A percentile compares a stretch with the other conserved stretches of the same genome.
Conservation (phyloP, 2,888 invertebrate genomes). For the Sipha maydis region DNA sequence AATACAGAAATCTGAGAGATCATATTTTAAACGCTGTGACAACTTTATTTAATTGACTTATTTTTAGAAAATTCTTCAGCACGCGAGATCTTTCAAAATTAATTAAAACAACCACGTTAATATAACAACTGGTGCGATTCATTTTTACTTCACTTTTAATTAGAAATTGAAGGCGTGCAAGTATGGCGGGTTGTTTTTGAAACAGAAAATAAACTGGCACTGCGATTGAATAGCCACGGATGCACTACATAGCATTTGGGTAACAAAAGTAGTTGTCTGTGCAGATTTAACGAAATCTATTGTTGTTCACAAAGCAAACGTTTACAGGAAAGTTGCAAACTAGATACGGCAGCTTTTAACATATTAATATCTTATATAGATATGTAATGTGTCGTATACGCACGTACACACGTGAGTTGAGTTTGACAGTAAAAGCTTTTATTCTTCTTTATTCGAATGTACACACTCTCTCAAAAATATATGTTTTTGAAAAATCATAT, state of each 20-base stretch:
- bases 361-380: conserved; percentile 38
- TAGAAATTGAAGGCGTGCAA: conserved; percentile 37
- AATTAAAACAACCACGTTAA: conserved; percentile 44
- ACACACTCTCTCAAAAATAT: not conserved
- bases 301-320: conserved; percentile 17
- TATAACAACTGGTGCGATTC: conserved; percentile 36
- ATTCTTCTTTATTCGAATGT: conserved; percentile 20
- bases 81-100: conserved; percentile 25
- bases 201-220: conserved; percentile 38
- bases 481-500: conserved; percentile 35
- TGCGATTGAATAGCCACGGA: conserved; percentile 1
- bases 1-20: conserved; percentile 18
- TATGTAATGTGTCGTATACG: not conserved
- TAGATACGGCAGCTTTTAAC: conserved; percentile 44
- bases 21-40: conserved; percentile 49
- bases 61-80: conserved; percentile 35
- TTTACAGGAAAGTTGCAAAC: conserved; percentile 31
- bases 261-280: conserved; percentile 5
- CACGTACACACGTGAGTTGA: not conserved
- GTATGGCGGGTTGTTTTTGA: conserved; percentile 23
- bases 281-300: conserved; percentile 28
- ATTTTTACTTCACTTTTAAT: conserved; percentile 51
- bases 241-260: not conserved
- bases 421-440: conserved; percentile 32
- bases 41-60: conserved; percentile 56